A percentile compares a stretch with the other conserved stretches of the same genome.
Conservation (phyloP, 2,888 invertebrate genomes). For the Prosapia bicincta region DNA sequence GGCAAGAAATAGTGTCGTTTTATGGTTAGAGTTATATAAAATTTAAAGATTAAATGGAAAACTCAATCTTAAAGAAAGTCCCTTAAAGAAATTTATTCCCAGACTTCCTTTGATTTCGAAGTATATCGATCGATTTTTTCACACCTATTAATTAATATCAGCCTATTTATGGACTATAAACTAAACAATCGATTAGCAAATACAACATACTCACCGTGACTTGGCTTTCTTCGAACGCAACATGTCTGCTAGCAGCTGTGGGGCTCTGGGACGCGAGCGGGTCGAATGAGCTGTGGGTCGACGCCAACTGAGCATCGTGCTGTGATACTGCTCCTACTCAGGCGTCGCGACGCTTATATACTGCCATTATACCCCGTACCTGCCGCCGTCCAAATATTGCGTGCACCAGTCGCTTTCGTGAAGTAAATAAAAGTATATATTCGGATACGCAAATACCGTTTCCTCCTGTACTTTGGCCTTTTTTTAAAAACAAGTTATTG, state of each 20-base stretch:
- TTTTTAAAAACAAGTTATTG: too few species aligned
- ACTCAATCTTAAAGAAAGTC: too few species aligned
- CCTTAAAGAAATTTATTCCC: too few species aligned
- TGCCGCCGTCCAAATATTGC: background rate
- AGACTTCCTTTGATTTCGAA: too few species aligned
- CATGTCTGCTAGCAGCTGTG: background rate
- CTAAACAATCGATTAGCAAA: background rate
- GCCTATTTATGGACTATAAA: background rate
- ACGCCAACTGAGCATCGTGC: background rate
- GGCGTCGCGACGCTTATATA: background rate
- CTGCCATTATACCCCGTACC: background rate
- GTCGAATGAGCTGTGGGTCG: background rate
- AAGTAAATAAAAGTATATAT: too few species aligned
- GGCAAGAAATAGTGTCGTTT: too few species aligned
- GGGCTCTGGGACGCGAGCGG: background rate
- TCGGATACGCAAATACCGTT: too few species aligned
- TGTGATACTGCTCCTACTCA: background rate
- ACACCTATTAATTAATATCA: too few species aligned
- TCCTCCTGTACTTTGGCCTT: too few species aligned
- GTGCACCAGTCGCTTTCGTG: background rate
- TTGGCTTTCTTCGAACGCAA: background rate
- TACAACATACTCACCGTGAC: background rate
- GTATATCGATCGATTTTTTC: too few species aligned
- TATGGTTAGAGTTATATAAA: too few species aligned
- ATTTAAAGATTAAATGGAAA: too few species aligned